Base-by-base conservation (phyloP, 2,888 invertebrate species). In the Argyresthia goedartella region DNA sequence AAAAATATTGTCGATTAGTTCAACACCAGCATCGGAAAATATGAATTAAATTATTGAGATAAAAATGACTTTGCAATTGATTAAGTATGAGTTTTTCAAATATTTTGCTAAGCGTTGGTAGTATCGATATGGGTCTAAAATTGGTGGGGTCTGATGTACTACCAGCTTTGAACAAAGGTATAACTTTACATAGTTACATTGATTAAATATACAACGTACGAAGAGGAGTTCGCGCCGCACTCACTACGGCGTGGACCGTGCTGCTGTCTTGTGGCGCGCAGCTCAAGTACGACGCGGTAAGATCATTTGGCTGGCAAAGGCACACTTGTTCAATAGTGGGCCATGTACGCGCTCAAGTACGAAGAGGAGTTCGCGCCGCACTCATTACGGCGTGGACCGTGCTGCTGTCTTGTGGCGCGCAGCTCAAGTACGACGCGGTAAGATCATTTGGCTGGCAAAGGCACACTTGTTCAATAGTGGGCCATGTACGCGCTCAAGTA, bases 301-400 rank as follows among this genome's bases (percentile, higher is more conserved):
- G 78, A 65, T 1, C 11, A 14, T 6, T 25, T 4, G 25, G 6
- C 25, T 6, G 36, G 9, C 36, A n/a, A n/a, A n/a, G n/a, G n/a
- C n/a, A 36, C 7, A 8, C 36, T 9, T 8, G 36, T 8, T 36
- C 8, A 36, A 36, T 8, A 8, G 36, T 36, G 36, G 36, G 91
- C 93, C 0, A 86, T 99, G 52, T 99, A 98, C 77, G 98, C 99
- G 0, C 95, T 97, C 65, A 98, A 98, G 71, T 99, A 99, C 67
- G 97, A 98, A 69, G 99, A 99, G 76, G 99, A 99, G 72, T 99
- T 99, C 76, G 91, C 91, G 10, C 92, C 93, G 0, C 96, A 93
- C 76, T 99, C n/a, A 95, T 93, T 0, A 95, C 94, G 49, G 93
- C 97, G 52, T 99, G 99, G 98, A 92, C 92, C 56, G 87, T 99